Evolutionary conservation across 2,113 vertebrate genomes (phyloP).

Genomic region (Pavo muticus): DNA sequence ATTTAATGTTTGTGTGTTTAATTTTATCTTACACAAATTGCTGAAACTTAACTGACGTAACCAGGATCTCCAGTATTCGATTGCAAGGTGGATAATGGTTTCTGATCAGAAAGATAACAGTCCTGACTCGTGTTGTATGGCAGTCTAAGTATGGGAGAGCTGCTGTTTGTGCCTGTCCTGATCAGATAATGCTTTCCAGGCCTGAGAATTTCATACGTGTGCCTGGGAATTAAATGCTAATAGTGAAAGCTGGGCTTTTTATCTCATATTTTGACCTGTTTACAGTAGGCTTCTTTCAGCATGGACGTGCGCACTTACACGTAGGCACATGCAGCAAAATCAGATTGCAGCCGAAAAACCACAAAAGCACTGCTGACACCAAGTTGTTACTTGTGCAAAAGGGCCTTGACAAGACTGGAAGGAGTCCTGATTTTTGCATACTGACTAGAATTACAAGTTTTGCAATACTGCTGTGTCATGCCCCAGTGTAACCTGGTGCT

Average conservation of each 20-base stretch:
- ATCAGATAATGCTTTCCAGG: not conserved
- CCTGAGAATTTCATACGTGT: not conserved
- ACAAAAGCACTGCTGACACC: not conserved
- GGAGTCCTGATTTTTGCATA: not conserved
- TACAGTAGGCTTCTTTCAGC: not conserved
- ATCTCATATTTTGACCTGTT: not conserved
- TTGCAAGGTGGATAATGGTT: not conserved
- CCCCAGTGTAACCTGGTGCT: not conserved
- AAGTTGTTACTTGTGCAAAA: not conserved
- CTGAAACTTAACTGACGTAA: not conserved
- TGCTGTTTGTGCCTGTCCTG: not conserved
- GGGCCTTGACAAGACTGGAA: not conserved
- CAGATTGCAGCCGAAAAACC: not conserved
- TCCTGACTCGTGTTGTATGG: not conserved
- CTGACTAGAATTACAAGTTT: not conserved
- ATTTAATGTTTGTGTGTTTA: not conserved
- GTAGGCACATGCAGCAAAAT: not conserved
- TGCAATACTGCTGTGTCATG: not conserved
- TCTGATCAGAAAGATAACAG: not conserved
- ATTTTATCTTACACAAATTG: not conserved
- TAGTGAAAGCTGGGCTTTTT: not conserved
- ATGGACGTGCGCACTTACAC: accelerated
- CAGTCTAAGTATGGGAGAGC: not conserved
- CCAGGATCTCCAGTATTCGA: not conserved
- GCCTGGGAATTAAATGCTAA: not conserved